Base-by-base conservation (phyloP, 2,113 vertebrate genomes). In the Eubucco bourcierii region DNA sequence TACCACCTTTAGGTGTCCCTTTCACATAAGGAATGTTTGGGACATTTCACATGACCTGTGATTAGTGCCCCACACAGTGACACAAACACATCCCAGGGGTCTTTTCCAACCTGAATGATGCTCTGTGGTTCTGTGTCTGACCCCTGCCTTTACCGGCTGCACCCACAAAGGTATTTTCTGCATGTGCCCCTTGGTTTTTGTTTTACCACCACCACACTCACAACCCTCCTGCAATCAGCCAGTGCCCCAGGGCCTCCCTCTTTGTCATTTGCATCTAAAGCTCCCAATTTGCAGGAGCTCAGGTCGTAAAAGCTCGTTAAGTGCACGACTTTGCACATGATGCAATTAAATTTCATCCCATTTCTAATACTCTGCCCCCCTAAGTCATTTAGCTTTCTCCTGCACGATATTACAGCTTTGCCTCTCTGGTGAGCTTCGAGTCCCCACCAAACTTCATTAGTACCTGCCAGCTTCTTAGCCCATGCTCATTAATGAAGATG, bases 321-420 rank as follows among this genome's bases (percentile, higher is more conserved):
- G 88, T 72, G 76, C 65, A 80, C 86, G 95, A 91, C 95, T 95
- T 96, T 58, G 73, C 83, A 90, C 85, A 68, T 96, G 85, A 88
- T 88, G 92, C 95, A 96, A 96, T 96, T 95, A 95, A 95, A 90
- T 95, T 91, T 91, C 77, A 60, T 93, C 88, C 68, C 70, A 70
- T 77, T 88, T 80, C 93, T 94, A 93, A 94, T 91, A 78, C 85
- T 83, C 88, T 78, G n/a, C 68, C 88, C 80, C 90, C 93, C 44
- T 46, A 96, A 92, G 93, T 95, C 95, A 94, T 95, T 95, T 95
- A 72, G 58, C 52, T 93, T 95, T 95, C 50, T 94, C 33, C 65
- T 75, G 58, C 67, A 75, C 2, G 1, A 64, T 90, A 90, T 90
- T 91, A 79, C 28, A 70, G 25, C 53, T 65, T 61, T 90, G 58